A percentile compares a stretch with the other conserved stretches of the same genome.
Evolutionary conservation across 1,140 invertebrate genomes (phyloP).

Genomic region (Drosophila bocki): DNA sequence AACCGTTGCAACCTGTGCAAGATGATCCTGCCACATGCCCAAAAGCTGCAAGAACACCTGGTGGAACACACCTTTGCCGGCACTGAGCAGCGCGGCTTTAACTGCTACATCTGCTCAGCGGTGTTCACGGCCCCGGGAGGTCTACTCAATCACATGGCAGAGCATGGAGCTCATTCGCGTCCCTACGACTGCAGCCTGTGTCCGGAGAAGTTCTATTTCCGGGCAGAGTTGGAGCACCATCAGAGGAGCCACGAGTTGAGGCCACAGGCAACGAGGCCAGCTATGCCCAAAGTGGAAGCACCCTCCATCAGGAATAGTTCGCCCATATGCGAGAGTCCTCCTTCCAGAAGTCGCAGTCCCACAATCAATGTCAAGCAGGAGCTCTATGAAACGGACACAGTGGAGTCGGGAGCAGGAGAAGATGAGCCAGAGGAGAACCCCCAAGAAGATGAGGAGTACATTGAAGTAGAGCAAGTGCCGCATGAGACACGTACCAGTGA

Average conservation of each 20-base stretch:
- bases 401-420: constrained; percentile 4
- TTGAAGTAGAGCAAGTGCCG: constrained; percentile 82
- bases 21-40: constrained; percentile 72
- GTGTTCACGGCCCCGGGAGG: constrained; percentile 93
- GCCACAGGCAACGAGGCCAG: background rate
- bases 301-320: constrained; percentile 16
- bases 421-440: constrained; percentile 21
- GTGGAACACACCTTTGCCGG: constrained; percentile 97
- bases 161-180: constrained; percentile 91
- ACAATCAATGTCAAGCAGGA: constrained; percentile 66
- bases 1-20: constrained; percentile 84
- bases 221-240: constrained; percentile 96
- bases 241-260: constrained; percentile 68
- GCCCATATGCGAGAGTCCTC: constrained; percentile 40
- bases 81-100: constrained; percentile 90
- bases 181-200: constrained; percentile 95
- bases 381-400: constrained; percentile 60
- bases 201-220: constrained; percentile 95
- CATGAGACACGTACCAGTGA: constrained; percentile 57
- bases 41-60: constrained; percentile 94
- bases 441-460: constrained; percentile 83
- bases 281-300: constrained; percentile 38
- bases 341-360: constrained; percentile 22
- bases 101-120: constrained; percentile 95
- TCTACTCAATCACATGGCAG: constrained; percentile 92